Base-by-base conservation (phyloP, 2,113 vertebrate genomes). In the Salvelinus sp. region DNA sequence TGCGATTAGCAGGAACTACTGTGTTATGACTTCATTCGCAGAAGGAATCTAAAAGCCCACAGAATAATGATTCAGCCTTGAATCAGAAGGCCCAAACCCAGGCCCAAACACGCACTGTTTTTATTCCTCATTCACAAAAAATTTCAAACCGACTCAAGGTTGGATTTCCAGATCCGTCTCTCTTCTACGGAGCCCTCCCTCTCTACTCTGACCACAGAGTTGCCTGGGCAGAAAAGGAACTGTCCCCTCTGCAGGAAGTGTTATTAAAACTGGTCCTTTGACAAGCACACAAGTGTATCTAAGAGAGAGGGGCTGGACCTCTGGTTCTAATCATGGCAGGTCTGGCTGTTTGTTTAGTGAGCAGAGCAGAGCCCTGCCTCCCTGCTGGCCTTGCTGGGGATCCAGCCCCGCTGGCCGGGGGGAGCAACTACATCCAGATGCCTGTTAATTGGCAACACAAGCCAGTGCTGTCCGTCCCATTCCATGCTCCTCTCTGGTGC, bases 401-500 rank as follows among this genome's bases (percentile, higher is more conserved):
- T 79, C 73, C 73, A 38, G 82, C 81, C 82, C 77, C 84, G 84
- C 74, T 44, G 4, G 38, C 38, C 2, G 38, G 86, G 30, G 65
- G 64, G 47, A 80, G 78, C 86, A 91, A 91, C 85, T 88, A 72
- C 71, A 90, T 86, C 89, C 91, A 91, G 90, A 93, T 93, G 90
- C 79, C 81, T 86, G 77, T 74, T 84, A 71, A 86, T 85, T 86
- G 88, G 80, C 78, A 89, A 86, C 83, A 78, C 84, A 44, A 44
- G 20, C 54, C 70, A 78, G 76, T 57, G 13, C 62, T 6, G 80
- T 77, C 82, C 38, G 2, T 44, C 38, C 81, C 76, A 78, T 83
- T 65, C 72, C 80, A 76, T 76, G 70, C 66, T 33, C 74, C 62
- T 44, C 75, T 79, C 57, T 66, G 71, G 72, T 44, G 9, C 54